Base-by-base conservation (phyloP, 2,797 vertebrate genomes). In the Pseudochirops cupreus region DNA sequence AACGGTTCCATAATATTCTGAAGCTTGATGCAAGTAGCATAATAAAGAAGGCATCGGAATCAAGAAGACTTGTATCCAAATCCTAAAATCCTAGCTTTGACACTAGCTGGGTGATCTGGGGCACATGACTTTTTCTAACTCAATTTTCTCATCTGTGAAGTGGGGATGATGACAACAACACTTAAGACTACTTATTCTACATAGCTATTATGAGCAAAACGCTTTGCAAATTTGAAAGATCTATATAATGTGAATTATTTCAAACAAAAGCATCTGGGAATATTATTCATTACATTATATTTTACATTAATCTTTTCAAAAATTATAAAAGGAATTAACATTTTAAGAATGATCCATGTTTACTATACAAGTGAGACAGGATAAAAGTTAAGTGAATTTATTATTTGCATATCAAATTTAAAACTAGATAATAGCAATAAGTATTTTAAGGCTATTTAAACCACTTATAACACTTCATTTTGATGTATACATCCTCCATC, bases 71-170 rank as follows among this genome's bases (percentile, higher is more conserved):
- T n/a, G 4, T n/a, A 67, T 16, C 33, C 59, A 62, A 14, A 62
- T 18, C 33, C 31, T n/a, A 67, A 62, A 59, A 31, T n/a, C 59
- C 59, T 67, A n/a, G 13, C 13, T 67, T 39, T 46, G 18, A 10
- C 91, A 95, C 55, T 91, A 95, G 33, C 57, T 95, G 57, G 82
- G 74, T 62, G 52, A 94, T 95, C 87, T 91, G 58, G 10, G 1
- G 91, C 31, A 52, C 91, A 94, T 46, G 50, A 93, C 89, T 94
- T 74, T 96, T 82, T n/a, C 91, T 28, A 33, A 94, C 62, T 96
- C 56, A 91, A 39, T 55, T 56, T 92, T 26, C 52, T 95, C 56
- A 93, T 54, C 95, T 95, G 91, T 54, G 92, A 95, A 94, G 91
- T 56, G 55, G 95, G 59, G 39, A 94, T 91, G 18, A 0, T 91